Evolutionary conservation across 1,140 invertebrate genomes (phyloP), one percentile per base, ranked within the genome.

Genomic region (Caenorhabditis inopinata): DNA sequence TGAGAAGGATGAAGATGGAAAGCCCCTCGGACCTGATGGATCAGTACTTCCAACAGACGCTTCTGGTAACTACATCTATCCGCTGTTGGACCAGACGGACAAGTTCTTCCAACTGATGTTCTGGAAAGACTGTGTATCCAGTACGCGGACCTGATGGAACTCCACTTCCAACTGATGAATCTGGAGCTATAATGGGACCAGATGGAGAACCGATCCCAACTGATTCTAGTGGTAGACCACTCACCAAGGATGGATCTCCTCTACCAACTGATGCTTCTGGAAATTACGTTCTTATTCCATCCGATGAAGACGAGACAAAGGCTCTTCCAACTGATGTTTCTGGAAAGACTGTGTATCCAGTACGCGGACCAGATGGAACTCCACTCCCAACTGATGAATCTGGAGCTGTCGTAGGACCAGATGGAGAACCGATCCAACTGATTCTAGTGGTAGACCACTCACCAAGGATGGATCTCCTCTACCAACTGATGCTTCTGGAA

Each of bases 1-100:
- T 74, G 80, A 82, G 18, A 88, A 80, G 47, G 82, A 84, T 78
- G 68, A 74, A 38, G 48, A 81, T 9, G 86, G 73, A 51, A 76
- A 49, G 38, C 32, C 32, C 1, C 6, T 74, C 6, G 42, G 32
- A 27, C 62, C 78, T 7, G 79, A 76, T 35, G 78, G 32, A 32
- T 6, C 25, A 32, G 46, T 78, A 14, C 51, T 83, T 4, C 78
- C 78, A 68, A 68, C 58, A 16, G 74, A 75, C 35, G 21, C n/a
- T 18, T 49, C 74, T 18, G 74, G 74, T 47, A 75, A 75, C 21
- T 48, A 68, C 35, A 68, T 68, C 18, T 79, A 62, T 68, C 53
- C 53, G n/a, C 47, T 16, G 14, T 82, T 47, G 35, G 48, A 47
- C 82, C 82, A 2, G 80, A 81, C n/a, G 80, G 80, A 3, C 21